A percentile compares a stretch with the other conserved stretches of the same genome.
Conservation (phyloP, 2,113 vertebrate species). For the Anthoscopus minutus region DNA sequence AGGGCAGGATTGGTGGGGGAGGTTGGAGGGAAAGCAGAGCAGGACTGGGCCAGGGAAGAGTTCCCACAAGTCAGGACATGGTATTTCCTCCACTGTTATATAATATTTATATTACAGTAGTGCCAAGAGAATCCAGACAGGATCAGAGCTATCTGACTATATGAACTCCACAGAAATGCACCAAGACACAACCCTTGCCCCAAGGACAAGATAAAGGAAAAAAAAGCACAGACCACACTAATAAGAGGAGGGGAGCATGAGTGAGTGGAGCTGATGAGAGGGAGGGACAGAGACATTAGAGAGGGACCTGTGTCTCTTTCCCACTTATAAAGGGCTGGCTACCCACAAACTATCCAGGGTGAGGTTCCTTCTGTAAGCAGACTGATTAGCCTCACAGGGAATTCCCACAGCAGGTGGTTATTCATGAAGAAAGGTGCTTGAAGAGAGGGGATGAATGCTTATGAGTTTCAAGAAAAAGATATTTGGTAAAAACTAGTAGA, state of each 20-base stretch:
- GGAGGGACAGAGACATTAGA: not conserved
- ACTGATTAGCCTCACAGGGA: not conserved
- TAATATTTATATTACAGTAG: not conserved
- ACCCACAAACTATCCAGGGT: not conserved
- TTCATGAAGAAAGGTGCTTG: conserved; percentile 18
- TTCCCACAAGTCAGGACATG: not conserved
- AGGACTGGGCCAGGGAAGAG: not conserved
- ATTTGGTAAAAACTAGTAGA: not conserved
- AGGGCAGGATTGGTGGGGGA: accelerated
- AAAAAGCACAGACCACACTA: not conserved
- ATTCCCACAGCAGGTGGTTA: not conserved
- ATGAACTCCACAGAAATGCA: not conserved
- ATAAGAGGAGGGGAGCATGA: not conserved
- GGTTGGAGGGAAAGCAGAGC: not conserved
- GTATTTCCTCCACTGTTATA: not conserved
- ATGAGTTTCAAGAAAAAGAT: not conserved
- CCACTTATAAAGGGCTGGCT: not conserved
- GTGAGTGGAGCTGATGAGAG: not conserved
- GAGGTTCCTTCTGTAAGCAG: not conserved
- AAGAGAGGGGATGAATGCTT: not conserved
- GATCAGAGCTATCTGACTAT: not conserved
- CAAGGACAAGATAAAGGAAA: not conserved
- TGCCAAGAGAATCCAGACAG: not conserved
- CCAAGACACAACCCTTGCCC: not conserved
- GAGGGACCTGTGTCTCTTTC: not conserved